Evolutionary conservation across 2,888 invertebrate genomes (phyloP), one percentile per base, ranked within the genome.

Genomic region (Platycheirus albimanus): DNA sequence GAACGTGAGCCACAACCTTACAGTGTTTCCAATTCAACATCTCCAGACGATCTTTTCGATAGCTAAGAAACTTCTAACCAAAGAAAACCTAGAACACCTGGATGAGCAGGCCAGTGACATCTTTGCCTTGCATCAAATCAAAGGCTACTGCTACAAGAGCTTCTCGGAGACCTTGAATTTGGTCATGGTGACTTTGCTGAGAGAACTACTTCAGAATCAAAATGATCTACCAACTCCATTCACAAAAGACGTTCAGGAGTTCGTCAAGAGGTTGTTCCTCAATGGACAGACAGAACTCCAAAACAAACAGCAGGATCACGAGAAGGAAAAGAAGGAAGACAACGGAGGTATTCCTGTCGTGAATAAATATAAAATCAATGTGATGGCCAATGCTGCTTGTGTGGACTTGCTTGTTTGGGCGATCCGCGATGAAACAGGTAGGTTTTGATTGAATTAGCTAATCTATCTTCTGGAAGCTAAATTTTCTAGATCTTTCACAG

Each of bases 321-420:
- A 97, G 88, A 92, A 94, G 30, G 96, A 97, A 88, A 95, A 96
- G 86, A 92, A 94, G 10, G 96, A 96, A 87, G 95, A 94, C 76
- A 96, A 96, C 90, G 95, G 92, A 87, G 94, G 95, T 1, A 87
- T 89, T 36, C 87, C 89, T 0, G 94, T 95, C 0, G 95, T 97
- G 2, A 97, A 98, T 90, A 96, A 96, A 89, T 97, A 97, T 89
- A 97, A 97, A 92, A 95, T 98, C 38, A 98, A 98, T 88, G 98
- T 99, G 0, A 97, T 97, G 95, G 97, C 98, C 0, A 98, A 98
- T 91, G 98, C 99, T 0, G 98, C 98, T 0, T 99, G 99, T 88
- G 98, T 99, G 0, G 99, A 99, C 90, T 92, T 99, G 6, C 93
- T 99, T 1, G 98, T 99, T 30, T 99, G 99, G 99, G 98, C 99